Conservation (phyloP, 2,888 invertebrate species). For the Tetanocera ferruginea region DNA sequence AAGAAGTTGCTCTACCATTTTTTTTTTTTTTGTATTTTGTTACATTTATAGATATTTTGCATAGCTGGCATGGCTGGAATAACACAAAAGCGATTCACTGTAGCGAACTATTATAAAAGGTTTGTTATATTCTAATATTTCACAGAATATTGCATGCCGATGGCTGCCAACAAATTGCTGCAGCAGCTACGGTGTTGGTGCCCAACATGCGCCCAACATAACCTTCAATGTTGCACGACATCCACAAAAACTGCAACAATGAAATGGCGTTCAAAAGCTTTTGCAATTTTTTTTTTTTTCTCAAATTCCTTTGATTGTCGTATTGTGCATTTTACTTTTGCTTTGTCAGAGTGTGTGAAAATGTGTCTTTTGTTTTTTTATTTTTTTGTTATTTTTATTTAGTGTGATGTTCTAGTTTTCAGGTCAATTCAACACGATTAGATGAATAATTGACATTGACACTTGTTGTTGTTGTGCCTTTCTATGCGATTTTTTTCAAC, state of each 20-base stretch:
- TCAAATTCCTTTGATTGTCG: neutral
- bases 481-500: neutral
- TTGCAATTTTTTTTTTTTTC: neutral
- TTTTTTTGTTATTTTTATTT: neutral
- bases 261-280: neutral
- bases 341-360: neutral
- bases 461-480: constrained; percentile 8
- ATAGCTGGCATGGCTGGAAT: neutral
- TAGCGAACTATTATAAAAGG: neutral
- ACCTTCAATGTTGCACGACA: neutral
- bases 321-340: neutral
- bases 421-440: neutral
- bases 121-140: neutral
- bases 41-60: neutral
- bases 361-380: neutral
- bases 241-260: neutral
- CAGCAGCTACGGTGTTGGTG: neutral
- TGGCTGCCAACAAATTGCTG: neutral
- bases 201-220: neutral
- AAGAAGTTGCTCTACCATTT: neutral
- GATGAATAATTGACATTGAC: constrained; percentile 31
- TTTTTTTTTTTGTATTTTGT: neutral
- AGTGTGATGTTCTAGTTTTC: neutral
- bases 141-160: neutral
- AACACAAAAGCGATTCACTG: neutral